Conservation (phyloP, 1,140 invertebrate species). For the Eueides isabella region DNA sequence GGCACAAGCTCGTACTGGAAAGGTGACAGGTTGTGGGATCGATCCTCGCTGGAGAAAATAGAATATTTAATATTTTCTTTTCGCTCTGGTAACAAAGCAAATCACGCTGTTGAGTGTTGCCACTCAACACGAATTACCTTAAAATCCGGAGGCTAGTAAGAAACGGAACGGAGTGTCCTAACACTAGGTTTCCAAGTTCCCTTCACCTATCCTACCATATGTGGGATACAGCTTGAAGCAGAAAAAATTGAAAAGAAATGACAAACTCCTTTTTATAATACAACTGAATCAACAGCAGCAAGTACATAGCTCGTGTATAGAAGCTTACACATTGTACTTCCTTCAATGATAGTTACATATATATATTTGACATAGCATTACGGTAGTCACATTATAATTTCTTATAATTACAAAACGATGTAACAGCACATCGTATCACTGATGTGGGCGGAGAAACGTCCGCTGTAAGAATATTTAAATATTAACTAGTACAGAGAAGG, state of each 20-base stretch:
- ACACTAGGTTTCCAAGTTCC: neutral
- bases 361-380: neutral
- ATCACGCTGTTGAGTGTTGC: too few relatives aligned
- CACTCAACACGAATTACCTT: neutral
- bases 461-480: conserved; percentile 37
- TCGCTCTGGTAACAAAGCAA: too few relatives aligned
- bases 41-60: too few relatives aligned
- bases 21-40: too few relatives aligned
- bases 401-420: conserved; percentile 22
- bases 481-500: conserved; percentile 19
- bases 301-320: neutral
- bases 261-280: too few relatives aligned
- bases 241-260: too few relatives aligned
- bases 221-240: too few relatives aligned
- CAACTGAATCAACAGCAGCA: too few relatives aligned
- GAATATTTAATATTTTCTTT: too few relatives aligned
- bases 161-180: neutral
- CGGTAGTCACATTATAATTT: conserved; percentile 30
- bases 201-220: too few relatives aligned
- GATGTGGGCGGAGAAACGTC: conserved; percentile 34
- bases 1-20: too few relatives aligned
- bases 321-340: neutral
- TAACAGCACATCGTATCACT: conserved; percentile 28
- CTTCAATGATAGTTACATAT: neutral
- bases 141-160: neutral